Evolutionary conservation across 1,140 invertebrate species (phyloP).

Genomic region (Aphaenogaster ashmeadi): DNA sequence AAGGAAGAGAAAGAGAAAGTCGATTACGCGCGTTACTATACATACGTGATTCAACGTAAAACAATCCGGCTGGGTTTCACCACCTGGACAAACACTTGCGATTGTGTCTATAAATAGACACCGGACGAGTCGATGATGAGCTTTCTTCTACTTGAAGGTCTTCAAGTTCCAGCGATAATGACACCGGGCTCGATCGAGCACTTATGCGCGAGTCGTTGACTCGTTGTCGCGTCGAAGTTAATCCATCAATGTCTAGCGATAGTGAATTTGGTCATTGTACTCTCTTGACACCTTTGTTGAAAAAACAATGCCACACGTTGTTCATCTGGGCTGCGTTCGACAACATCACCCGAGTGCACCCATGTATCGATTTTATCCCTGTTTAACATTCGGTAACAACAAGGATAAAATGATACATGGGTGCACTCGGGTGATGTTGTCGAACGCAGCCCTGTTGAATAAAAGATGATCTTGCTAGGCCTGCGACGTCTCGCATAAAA

Average conservation of each 20-base stretch:
- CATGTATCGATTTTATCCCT: no score
- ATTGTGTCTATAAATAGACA: constrained; percentile 51
- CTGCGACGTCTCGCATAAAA: no score
- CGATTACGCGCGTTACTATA: background rate
- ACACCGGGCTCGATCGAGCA: background rate
- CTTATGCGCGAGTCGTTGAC: constrained; percentile 23
- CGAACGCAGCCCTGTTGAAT: background rate
- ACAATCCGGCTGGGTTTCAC: constrained; percentile 34
- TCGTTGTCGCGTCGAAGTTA: background rate
- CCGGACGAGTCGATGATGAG: background rate
- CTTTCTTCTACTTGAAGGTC: constrained; percentile 16
- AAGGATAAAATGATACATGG: no score
- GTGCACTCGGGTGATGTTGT: no score
- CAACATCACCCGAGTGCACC: no score
- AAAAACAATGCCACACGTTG: background rate
- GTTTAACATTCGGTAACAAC: no score
- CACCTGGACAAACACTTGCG: background rate
- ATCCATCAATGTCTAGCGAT: background rate
- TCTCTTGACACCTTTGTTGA: background rate
- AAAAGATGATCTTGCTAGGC: background rate
- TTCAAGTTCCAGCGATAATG: constrained; percentile 2
- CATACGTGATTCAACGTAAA: constrained; percentile 45
- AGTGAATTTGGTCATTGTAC: no score
- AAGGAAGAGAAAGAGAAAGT: background rate
- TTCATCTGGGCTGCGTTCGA: no score